Evolutionary conservation across 2,113 vertebrate genomes (phyloP).

Genomic region (Pelvicachromis taeniatus): DNA sequence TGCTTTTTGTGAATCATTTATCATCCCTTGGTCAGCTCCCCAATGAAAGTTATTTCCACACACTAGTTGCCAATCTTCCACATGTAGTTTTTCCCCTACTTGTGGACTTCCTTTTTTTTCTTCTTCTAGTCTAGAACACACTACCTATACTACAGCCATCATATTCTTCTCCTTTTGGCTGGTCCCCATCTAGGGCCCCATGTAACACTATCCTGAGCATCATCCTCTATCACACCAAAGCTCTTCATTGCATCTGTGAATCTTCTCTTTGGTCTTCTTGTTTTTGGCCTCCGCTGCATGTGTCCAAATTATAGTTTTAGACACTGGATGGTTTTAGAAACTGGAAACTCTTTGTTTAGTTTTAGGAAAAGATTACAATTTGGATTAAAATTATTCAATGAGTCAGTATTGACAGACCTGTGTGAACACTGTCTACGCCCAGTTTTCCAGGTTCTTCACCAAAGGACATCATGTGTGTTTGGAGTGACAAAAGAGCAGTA

Average conservation of each 20-base stretch:
- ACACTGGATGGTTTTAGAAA: background rate
- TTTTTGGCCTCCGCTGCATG: background rate
- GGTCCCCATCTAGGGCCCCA: background rate
- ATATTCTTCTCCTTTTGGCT: background rate
- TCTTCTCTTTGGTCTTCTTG: background rate
- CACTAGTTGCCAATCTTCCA: background rate
- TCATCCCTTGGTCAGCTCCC: background rate
- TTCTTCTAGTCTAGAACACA: too few species aligned
- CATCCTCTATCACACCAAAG: background rate
- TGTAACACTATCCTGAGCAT: background rate
- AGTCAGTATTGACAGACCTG: background rate
- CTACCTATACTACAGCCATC: too few species aligned
- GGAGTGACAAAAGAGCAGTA: background rate
- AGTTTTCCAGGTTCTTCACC: background rate
- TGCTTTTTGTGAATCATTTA: background rate
- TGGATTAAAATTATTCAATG: background rate
- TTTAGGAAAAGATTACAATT: background rate
- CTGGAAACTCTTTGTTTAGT: background rate
- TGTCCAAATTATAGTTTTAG: background rate
- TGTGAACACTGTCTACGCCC: background rate
- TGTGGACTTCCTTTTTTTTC: background rate
- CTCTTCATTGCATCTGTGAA: background rate
- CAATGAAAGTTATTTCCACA: background rate
- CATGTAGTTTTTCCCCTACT: background rate
- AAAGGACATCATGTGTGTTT: background rate